A percentile compares a stretch with the other conserved stretches of the same genome.
Evolutionary conservation across 2,797 vertebrate species (phyloP).

Genomic region (Falco berigora): DNA sequence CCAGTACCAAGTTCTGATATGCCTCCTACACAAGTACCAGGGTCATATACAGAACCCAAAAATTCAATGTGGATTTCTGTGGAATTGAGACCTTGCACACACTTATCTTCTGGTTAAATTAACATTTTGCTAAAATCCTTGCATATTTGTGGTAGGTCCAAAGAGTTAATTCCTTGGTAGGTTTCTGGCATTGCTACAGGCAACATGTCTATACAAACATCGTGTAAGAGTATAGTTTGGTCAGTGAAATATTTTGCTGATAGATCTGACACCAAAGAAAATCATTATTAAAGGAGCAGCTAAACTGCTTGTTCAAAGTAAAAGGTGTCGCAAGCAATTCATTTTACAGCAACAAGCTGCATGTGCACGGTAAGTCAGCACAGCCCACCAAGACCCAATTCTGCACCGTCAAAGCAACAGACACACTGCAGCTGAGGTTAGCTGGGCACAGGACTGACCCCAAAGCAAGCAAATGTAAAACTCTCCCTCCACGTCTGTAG

Average conservation of each 20-base stretch:
- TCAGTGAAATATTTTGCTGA: neutral
- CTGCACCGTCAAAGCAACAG: neutral
- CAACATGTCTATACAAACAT: neutral
- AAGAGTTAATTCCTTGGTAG: neutral
- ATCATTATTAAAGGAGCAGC: neutral
- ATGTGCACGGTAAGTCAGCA: accelerated
- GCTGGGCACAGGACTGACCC: neutral
- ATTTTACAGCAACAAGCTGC: neutral
- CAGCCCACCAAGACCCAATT: neutral
- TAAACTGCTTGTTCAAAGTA: neutral
- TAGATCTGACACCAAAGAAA: neutral
- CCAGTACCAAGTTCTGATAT: neutral
- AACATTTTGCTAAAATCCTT: neutral
- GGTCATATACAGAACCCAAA: neutral
- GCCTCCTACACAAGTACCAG: neutral
- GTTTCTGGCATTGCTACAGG: neutral
- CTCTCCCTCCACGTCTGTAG: neutral
- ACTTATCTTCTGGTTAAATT: neutral
- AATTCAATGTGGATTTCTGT: neutral
- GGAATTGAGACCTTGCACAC: neutral
- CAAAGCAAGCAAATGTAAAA: neutral
- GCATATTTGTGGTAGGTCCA: neutral
- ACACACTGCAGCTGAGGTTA: neutral
- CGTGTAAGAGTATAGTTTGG: neutral
- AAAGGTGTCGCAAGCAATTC: neutral